Percentiles rank a stretch among this genome's conserved stretches.
Conservation (phyloP, 2,113 vertebrate genomes). For the Protobothrops mucrosquamatus region DNA sequence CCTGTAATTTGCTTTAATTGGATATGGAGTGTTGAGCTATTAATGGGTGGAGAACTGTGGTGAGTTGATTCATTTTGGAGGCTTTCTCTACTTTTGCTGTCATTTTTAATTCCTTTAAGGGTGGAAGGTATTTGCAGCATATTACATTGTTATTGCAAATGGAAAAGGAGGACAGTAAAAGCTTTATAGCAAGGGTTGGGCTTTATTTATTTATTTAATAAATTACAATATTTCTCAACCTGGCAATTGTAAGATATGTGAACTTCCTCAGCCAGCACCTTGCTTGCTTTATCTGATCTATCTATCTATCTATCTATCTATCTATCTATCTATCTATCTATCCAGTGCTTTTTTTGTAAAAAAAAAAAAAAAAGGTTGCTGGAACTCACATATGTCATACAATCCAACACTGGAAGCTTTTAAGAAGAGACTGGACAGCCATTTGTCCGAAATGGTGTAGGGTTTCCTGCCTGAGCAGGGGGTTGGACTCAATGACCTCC, state of each 20-base stretch:
- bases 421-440: too few relatives aligned
- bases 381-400: too few relatives aligned
- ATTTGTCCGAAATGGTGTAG: too few relatives aligned
- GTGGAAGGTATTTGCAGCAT: background rate
- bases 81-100: background rate
- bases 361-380: too few relatives aligned
- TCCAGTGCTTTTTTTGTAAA: too few relatives aligned
- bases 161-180: background rate
- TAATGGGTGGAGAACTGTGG: background rate
- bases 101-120: background rate
- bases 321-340: background rate
- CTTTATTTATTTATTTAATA: background rate
- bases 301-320: too few relatives aligned
- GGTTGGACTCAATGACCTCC: too few relatives aligned
- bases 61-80: background rate
- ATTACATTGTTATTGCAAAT: background rate
- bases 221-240: background rate
- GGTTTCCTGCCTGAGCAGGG: too few relatives aligned
- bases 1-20: background rate
- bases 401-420: too few relatives aligned
- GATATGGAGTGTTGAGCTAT: background rate
- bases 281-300: too few relatives aligned
- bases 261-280: background rate
- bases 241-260: background rate
- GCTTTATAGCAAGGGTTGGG: background rate